phyloP scores from a whole-genome alignment of 1,140 invertebrate species.

The Achatina immaculata region DNA sequence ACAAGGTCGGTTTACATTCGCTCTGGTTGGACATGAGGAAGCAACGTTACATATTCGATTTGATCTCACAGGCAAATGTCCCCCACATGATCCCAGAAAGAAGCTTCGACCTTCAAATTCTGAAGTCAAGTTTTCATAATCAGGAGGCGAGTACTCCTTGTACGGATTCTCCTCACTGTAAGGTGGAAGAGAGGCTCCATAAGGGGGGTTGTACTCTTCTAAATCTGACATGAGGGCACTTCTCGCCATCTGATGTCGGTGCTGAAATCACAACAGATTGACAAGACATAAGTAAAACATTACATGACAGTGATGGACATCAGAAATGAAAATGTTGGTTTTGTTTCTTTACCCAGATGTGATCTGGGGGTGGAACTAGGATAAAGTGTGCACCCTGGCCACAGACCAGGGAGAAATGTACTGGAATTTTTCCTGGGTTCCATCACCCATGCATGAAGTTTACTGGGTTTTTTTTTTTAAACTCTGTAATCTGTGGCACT shows the following conservation, averaged over 20 bases:
- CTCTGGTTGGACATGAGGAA: neutral
- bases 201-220: conserved; percentile 57
- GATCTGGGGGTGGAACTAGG: too few relatives aligned
- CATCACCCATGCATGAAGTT: too few relatives aligned
- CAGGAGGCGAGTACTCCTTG: conserved; percentile 55
- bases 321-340: too few relatives aligned
- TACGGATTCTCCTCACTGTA: conserved; percentile 53
- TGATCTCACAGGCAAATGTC: neutral
- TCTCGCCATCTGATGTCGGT: conserved; percentile 31
- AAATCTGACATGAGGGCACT: conserved; percentile 45
- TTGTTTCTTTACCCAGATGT: too few relatives aligned
- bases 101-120: neutral
- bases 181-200: conserved; percentile 58
- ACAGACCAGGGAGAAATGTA: too few relatives aligned
- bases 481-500: too few relatives aligned
- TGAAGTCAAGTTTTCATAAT: conserved; percentile 50
- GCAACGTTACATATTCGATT: neutral
- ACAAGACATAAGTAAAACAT: too few relatives aligned
- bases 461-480: too few relatives aligned
- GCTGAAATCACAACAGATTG: conserved; percentile 32
- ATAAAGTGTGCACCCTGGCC: too few relatives aligned
- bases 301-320: too few relatives aligned
- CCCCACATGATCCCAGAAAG: neutral
- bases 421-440: too few relatives aligned
- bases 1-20: neutral